phyloP scores from a whole-genome alignment of 2,113 vertebrate species.

The Percina caprodes region DNA sequence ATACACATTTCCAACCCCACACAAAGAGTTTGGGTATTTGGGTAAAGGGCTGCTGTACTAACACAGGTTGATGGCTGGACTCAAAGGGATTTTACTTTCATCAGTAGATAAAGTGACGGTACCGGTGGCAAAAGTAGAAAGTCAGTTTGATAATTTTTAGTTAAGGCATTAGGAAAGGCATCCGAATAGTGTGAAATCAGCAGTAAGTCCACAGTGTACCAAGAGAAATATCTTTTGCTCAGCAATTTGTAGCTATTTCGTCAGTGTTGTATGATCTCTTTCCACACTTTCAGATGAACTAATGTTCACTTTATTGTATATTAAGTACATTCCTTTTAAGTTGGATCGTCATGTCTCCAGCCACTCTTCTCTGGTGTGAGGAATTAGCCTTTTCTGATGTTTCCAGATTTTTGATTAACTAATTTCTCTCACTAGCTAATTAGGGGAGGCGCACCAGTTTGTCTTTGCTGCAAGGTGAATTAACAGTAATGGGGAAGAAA shows the following conservation, averaged over 20 bases:
- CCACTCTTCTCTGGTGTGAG: conserved; percentile 6
- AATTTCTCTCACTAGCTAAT: conserved; percentile 62
- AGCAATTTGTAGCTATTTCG: conserved; percentile 8
- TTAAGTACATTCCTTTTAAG: conserved; percentile 42
- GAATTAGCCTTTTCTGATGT: conserved; percentile 65
- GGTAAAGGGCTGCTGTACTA: neutral
- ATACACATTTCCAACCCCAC: conserved; percentile 14
- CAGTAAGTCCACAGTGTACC: neutral
- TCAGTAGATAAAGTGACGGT: neutral
- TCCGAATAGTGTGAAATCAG: neutral
- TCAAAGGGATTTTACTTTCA: conserved; percentile 9
- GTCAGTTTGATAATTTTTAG: neutral
- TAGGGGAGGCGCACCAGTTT: conserved; percentile 34
- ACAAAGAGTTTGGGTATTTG: conserved; percentile 10
- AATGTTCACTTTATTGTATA: conserved; percentile 34
- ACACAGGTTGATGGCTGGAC: neutral
- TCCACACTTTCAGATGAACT: conserved; percentile 22
- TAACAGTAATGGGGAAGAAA: conserved; percentile 42
- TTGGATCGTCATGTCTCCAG: conserved; percentile 27
- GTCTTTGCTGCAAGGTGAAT: conserved; percentile 60
- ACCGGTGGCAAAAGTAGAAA: neutral
- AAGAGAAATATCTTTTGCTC: conserved; percentile 4
- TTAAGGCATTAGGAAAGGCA: neutral
- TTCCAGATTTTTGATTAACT: conserved; percentile 51
- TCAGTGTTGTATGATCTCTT: conserved; percentile 12